These are phyloP conservation scores for Oikopleura dioica DNA, from an alignment of 23 tunicate genomes.

Conservation along the genomic window DNA sequence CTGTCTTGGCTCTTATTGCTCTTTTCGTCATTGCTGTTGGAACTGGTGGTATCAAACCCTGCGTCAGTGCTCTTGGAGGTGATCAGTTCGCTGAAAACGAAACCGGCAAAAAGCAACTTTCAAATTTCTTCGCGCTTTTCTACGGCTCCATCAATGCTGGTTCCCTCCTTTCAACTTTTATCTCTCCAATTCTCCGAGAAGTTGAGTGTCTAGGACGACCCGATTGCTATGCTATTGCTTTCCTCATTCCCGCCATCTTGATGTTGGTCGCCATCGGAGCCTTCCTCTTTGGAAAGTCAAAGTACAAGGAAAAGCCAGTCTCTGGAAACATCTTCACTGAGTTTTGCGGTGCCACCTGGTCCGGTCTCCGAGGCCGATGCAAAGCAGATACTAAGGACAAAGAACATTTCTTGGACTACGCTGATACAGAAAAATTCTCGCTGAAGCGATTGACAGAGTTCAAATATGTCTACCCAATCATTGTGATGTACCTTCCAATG, in stretches of 20 bases:
- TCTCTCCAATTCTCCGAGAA: constrained; percentile 73
- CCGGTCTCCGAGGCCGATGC: constrained; percentile 10
- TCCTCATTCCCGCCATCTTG: constrained; percentile 64
- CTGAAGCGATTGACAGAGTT: constrained; percentile 7
- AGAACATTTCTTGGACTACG: constrained; percentile 89
- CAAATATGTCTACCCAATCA: constrained; percentile 39
- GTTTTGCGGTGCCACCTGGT: constrained; percentile 28
- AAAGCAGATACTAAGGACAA: constrained; percentile 13
- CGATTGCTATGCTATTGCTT: constrained; percentile 85
- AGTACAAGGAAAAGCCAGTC: constrained; percentile 26
- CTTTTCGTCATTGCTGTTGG: constrained; percentile 77
- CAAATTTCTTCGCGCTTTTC: constrained; percentile 68
- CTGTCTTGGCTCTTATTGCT: constrained; percentile 34
- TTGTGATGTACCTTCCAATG: constrained; percentile 59
- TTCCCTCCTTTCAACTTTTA: constrained; percentile 61
- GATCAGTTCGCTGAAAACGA: constrained; percentile 39
- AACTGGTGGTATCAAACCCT: constrained; percentile 94
- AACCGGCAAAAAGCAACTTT: not conserved
- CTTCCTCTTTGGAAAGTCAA: constrained; percentile 36
- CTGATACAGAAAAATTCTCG: constrained; percentile 35
- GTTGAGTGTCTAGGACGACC: constrained; percentile 57
- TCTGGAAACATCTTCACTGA: constrained; percentile 45
- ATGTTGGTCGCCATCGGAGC: constrained; percentile 71
- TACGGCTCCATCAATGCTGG: constrained; percentile 95
- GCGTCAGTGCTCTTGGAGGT: constrained; percentile 95